Base-by-base conservation (phyloP, 2,113 vertebrate genomes). In the Cottus gobio region DNA sequence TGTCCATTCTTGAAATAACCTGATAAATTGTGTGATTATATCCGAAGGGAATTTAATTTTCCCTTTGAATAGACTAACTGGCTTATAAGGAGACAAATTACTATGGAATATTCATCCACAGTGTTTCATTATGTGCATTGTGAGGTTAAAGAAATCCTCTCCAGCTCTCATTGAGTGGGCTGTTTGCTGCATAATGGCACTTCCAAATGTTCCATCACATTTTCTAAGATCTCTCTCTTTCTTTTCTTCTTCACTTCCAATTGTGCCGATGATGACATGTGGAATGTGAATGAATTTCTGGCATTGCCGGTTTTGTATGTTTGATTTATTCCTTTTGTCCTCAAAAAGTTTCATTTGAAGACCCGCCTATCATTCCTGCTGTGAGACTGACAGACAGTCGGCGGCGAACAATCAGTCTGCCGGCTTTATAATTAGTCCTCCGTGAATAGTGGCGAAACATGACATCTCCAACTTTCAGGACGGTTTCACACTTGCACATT, bases 391-490 rank as follows among this genome's bases (percentile, higher is more conserved):
- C 28, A 28, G 50, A 83, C 73, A 64, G 66, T 54, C 50, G 70
- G 10, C 28, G 18, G 30, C 37, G 60, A 68, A 71, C 61, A 48
- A 42, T 68, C 37, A 7, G 44, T 67, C 76, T 3, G 72, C 67
- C 75, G 22, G 52, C 36, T 34, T 83, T 46, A 70, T 75, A 89
- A 91, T 86, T 80, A 84, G 50, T 77, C 65, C 69, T 20, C 69
- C 37, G 56, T 77, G 77, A 80, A 77, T 42, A 48, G 26, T 36
- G 30, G 11, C 1, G 24, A 83, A 78, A 60, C 58, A 18, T 61
- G 22, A 72, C 71, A 72, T 77, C 37, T 56, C 60, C 79, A 67
- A 52, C 69, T 83, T 65, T 66, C 12, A 58, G 74, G 74, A 81
- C 48, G 60, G 42, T 76, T 81, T 83, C 63, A 44, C 67, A 64